A percentile compares a stretch with the other conserved stretches of the same genome.
phyloP scores from a whole-genome alignment of 2,797 vertebrate genomes.

The Peromyscus melanophrys region DNA sequence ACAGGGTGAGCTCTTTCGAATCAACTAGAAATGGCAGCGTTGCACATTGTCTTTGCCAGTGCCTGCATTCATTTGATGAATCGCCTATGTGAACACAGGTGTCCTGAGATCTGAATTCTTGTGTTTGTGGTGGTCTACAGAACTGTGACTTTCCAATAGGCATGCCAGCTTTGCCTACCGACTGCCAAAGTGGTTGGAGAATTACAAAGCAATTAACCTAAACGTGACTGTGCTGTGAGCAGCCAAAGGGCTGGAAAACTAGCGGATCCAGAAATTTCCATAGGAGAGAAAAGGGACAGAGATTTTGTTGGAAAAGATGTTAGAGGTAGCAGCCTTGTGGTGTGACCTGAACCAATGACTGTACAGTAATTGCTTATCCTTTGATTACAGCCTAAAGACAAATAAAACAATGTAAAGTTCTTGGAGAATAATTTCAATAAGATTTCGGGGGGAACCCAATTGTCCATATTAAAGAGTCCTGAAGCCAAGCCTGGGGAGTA shows the following conservation, averaged over 20 bases:
- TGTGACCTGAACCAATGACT: background rate
- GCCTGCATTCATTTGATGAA: background rate
- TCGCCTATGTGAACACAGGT: background rate
- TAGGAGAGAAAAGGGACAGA: background rate
- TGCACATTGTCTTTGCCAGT: background rate
- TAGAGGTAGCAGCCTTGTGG: background rate
- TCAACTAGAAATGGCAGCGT: background rate
- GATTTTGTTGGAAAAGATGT: background rate
- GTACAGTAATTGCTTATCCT: background rate
- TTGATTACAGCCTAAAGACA: background rate
- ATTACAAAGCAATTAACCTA: slow-evolving; percentile 11
- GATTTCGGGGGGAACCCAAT: background rate
- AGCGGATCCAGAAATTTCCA: background rate
- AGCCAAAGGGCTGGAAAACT: background rate
- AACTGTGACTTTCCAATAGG: background rate
- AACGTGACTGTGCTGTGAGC: background rate
- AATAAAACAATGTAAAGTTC: background rate
- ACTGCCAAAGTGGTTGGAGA: background rate
- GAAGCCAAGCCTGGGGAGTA: background rate
- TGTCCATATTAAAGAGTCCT: background rate
- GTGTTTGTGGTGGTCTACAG: background rate
- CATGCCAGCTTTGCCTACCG: background rate
- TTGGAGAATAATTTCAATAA: slow-evolving; percentile 24
- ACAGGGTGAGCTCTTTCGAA: background rate
- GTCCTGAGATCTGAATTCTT: background rate